A percentile compares a stretch with the other conserved stretches of the same genome.
These are phyloP conservation scores for Drosophila pandora DNA, from an alignment of 1,140 invertebrate genomes.

Conservation along the genomic window DNA sequence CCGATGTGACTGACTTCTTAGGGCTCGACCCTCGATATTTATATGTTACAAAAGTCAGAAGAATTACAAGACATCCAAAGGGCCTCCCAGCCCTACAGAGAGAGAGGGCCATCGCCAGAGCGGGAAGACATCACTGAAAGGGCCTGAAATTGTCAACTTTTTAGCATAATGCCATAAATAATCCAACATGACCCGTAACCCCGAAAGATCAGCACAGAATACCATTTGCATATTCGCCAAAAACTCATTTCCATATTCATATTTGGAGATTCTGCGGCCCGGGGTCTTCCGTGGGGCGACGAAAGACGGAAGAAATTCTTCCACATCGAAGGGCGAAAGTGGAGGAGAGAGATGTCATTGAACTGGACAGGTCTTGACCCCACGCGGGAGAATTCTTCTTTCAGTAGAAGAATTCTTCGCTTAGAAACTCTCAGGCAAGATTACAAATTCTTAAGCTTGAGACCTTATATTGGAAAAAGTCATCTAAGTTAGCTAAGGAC, in stretches of 20 bases:
- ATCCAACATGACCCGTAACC: conserved; percentile 57
- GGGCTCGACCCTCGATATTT: conserved; percentile 56
- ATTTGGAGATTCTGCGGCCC: background rate
- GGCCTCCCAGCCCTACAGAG: too few species aligned
- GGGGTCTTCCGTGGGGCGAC: background rate
- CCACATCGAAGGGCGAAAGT: conserved; percentile 70
- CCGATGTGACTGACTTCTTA: conserved; percentile 68
- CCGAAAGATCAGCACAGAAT: conserved; percentile 28
- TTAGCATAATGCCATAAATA: conserved; percentile 77
- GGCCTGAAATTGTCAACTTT: conserved; percentile 42
- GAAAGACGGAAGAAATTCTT: background rate
- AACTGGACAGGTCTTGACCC: conserved; percentile 44
- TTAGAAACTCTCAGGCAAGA: too few species aligned
- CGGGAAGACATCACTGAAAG: background rate
- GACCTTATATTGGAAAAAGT: too few species aligned
- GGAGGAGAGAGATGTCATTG: conserved; percentile 57
- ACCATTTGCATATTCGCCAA: conserved; percentile 45
- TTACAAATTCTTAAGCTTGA: too few species aligned
- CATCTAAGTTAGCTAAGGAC: too few species aligned
- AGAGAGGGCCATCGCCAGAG: background rate
- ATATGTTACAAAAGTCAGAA: conserved; percentile 46
- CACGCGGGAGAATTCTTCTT: conserved; percentile 1
- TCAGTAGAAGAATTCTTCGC: too few species aligned
- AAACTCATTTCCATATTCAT: conserved; percentile 71
- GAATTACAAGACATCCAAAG: conserved; percentile 9